phyloP scores from a whole-genome alignment of 2,888 invertebrate genomes.

The Cryptops parisi region DNA sequence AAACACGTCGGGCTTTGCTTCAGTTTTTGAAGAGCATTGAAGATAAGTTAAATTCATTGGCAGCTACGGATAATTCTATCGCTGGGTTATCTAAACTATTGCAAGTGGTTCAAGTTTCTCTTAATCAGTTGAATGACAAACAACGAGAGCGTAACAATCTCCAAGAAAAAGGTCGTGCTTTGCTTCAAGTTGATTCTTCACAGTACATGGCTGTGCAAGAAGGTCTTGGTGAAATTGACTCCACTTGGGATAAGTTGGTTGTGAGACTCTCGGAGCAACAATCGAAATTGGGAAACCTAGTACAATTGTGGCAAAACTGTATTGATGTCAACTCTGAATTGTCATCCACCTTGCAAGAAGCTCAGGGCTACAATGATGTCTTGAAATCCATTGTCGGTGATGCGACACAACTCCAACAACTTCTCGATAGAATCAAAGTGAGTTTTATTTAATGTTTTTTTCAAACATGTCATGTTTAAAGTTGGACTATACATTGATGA shows the following conservation, averaged over 20 bases:
- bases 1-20: background rate
- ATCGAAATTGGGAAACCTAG: conserved; percentile 54
- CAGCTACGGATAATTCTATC: background rate
- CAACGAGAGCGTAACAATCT: conserved; percentile 47
- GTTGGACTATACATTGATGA: too few species aligned
- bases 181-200: conserved; percentile 67
- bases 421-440: conserved; percentile 22
- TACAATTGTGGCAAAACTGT: conserved; percentile 57
- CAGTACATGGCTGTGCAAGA: conserved; percentile 68
- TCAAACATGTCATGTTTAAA: too few species aligned
- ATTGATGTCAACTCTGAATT: conserved; percentile 55
- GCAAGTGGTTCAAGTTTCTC: background rate
- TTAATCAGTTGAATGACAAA: conserved; percentile 26
- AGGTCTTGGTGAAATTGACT: conserved; percentile 57
- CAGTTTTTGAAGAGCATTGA: background rate
- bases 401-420: conserved; percentile 16
- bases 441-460: conserved; percentile 5
- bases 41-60: background rate
- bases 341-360: conserved; percentile 51
- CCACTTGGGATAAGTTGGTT: conserved; percentile 63
- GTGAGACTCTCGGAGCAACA: conserved; percentile 58
- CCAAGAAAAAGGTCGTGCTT: conserved; percentile 58
- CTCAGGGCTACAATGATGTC: conserved; percentile 44
- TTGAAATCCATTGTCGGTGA: conserved; percentile 14
- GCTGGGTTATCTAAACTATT: background rate